These are phyloP conservation scores for Gadus macrocephalus DNA, from an alignment of 2,113 vertebrate species.

Conservation along the genomic window DNA sequence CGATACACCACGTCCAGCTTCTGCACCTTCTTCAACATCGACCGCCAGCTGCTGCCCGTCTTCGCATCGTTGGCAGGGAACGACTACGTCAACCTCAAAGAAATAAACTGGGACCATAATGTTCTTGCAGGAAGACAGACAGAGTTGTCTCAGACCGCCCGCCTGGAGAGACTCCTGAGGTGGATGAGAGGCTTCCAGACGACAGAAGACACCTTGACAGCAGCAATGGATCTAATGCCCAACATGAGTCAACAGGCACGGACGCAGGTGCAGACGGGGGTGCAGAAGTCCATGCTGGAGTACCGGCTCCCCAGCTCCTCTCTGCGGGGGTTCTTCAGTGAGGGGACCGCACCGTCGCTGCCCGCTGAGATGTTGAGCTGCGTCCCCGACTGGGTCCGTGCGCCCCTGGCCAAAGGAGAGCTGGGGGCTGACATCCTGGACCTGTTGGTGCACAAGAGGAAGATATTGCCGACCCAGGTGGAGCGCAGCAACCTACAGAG, in stretches of 20 bases:
- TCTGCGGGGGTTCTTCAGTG: slow-evolving; percentile 71
- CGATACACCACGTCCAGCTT: slow-evolving; percentile 65
- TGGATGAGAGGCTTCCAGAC: slow-evolving; percentile 72
- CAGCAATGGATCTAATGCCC: slow-evolving; percentile 23
- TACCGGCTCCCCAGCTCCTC: slow-evolving; percentile 63
- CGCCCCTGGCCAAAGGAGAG: too few species aligned
- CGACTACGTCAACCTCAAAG: slow-evolving; percentile 39
- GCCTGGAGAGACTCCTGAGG: slow-evolving; percentile 67
- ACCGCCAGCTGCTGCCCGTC: slow-evolving; percentile 71
- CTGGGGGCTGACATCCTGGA: too few species aligned
- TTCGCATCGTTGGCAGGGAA: slow-evolving; percentile 81
- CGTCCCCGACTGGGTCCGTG: slow-evolving; percentile 70
- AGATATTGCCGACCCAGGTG: too few species aligned
- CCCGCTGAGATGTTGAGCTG: slow-evolving; percentile 33
- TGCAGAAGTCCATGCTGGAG: slow-evolving; percentile 55
- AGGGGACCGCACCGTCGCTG: slow-evolving; percentile 30
- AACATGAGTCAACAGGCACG: too few species aligned
- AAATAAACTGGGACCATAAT: slow-evolving; percentile 49
- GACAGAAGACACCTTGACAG: slow-evolving; percentile 60
- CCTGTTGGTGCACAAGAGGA: too few species aligned
- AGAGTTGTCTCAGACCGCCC: neutral
- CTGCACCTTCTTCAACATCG: slow-evolving; percentile 66
- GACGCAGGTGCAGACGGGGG: slow-evolving; percentile 16
- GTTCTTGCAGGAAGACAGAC: slow-evolving; percentile 5
- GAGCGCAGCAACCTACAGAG: too few species aligned